phyloP scores from a whole-genome alignment of 2,113 vertebrate species.

The Gallinago paraguaiae region DNA sequence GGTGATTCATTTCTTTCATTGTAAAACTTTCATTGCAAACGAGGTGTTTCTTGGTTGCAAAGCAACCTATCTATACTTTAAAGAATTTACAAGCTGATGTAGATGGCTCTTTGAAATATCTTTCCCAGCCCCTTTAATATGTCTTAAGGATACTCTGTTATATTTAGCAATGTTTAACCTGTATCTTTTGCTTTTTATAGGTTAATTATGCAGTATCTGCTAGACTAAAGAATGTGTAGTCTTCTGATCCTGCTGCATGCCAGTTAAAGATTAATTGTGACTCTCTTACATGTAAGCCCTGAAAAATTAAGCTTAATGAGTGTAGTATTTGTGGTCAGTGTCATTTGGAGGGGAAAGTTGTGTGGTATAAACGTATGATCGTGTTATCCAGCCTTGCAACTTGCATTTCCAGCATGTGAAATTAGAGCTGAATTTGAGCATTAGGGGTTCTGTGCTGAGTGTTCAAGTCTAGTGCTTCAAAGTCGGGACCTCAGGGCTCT shows the following conservation, averaged over 20 bases:
- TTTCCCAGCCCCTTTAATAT: not conserved
- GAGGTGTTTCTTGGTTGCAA: not conserved
- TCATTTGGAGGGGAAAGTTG: not conserved
- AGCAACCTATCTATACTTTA: not conserved
- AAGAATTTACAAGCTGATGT: not conserved
- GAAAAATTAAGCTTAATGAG: not conserved
- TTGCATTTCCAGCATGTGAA: not conserved
- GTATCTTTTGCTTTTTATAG: conserved; percentile 19
- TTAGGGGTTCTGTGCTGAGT: not conserved
- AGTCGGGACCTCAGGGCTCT: not conserved
- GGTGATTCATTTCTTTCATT: not conserved
- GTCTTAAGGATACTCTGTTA: not conserved
- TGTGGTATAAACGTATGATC: not conserved
- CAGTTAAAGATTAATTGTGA: conserved; percentile 41
- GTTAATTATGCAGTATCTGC: conserved; percentile 16
- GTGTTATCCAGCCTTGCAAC: not conserved
- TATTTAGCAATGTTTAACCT: conserved; percentile 39
- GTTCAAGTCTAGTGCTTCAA: not conserved
- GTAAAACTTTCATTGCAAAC: not conserved
- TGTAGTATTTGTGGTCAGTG: not conserved
- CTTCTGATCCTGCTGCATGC: not conserved
- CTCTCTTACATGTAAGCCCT: not conserved
- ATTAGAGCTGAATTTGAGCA: not conserved
- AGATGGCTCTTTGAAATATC: not conserved
- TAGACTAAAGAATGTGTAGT: not conserved